phyloP scores from a whole-genome alignment of 1,140 invertebrate species.

The Panulirus ornatus region DNA sequence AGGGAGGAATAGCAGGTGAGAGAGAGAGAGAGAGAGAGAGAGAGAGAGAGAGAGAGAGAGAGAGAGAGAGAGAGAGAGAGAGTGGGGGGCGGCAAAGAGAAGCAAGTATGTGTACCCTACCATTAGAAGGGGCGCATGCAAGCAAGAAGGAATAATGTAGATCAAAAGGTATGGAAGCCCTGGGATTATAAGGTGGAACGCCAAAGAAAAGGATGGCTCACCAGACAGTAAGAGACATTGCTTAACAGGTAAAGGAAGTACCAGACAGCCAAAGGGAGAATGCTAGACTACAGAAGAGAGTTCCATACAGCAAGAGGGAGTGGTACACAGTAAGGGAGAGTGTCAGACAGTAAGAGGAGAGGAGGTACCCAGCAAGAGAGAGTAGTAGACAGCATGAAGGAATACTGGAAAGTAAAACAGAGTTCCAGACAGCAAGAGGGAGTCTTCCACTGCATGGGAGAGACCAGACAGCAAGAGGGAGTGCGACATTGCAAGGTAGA shows the following conservation, averaged over 20 bases:
- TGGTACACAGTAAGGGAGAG: background rate
- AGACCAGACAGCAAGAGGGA: background rate
- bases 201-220: no score
- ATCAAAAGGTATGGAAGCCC: no score
- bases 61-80: background rate
- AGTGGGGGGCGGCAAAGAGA: background rate
- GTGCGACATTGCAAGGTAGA: conserved; percentile 3
- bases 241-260: no score
- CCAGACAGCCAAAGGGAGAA: no score
- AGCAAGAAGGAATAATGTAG: no score
- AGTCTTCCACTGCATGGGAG: background rate
- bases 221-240: no score
- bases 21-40: no score
- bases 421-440: background rate
- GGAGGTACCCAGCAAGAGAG: background rate
- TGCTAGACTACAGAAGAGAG: no score
- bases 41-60: conserved; percentile 26
- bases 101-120: no score
- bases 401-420: background rate
- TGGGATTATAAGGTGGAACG: no score
- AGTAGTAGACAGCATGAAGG: background rate
- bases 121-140: no score
- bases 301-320: no score
- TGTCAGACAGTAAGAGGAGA: conserved; percentile 2
- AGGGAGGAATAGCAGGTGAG: background rate